Evolutionary conservation across 2,797 vertebrate genomes (phyloP), one percentile per base, ranked within the genome.

Genomic region (Thaleichthys pacificus): DNA sequence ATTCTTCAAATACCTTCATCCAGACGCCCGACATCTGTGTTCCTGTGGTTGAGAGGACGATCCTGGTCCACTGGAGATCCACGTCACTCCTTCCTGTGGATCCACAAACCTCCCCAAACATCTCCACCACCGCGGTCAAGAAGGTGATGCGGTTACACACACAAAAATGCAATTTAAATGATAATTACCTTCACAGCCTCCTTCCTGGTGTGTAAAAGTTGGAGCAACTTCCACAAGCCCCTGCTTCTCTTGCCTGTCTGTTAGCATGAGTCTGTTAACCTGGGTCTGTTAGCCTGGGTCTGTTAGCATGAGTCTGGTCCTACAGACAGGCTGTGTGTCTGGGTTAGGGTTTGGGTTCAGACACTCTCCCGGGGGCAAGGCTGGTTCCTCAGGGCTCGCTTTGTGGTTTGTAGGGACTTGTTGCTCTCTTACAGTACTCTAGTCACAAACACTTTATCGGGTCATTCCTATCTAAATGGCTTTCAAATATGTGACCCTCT

Each of bases 21-120:
- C 79, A 74, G 12, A 76, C 60, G 83, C 42, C 42, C 11, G 79
- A 87, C 88, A 87, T 89, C 84, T 90, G 87, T 87, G 85, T 82
- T 90, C 86, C 84, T 83, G 82, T 69, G 49, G 75, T 2, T 80
- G 79, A 74, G 80, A 60, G 0, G 21, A 19, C 19, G 17, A 51
- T 11, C 21, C 74, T 78, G 71, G 80, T 77, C 76, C 76, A 77
- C 72, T 60, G 26, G 61, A 79, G 73, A 78, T 51, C 79, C 67
- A 73, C 77, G 78, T 71, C 77, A 71, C 71, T 74, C 79, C 73
- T 88, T 87, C 76, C 82, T 73, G 77, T 82, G 73, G 75, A 83
- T 71, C 63, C 69, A 56, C 70, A 77, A 69, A 68, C 54, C 78
- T 85, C 79, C 71, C 67, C 84, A 90, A 90, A 91, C 80, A 89